Evolutionary conservation across 2,888 invertebrate species (phyloP).

Genomic region (Iphiclides podalirius): DNA sequence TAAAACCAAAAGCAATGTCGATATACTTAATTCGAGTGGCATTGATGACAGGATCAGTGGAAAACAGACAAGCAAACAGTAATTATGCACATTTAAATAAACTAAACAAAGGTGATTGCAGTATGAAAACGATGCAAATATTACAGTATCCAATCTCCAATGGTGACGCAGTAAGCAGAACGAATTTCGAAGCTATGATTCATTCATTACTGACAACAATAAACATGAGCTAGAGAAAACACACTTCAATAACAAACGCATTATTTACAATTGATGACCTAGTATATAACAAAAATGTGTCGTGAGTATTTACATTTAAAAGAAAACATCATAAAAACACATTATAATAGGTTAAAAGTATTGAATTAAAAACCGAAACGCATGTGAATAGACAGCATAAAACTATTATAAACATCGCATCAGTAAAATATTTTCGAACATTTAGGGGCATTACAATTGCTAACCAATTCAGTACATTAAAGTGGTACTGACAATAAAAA

Average conservation of each 20-base stretch:
- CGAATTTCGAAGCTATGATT: neutral
- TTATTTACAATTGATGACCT: constrained; percentile 37
- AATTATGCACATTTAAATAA: no score
- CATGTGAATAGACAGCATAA: no score
- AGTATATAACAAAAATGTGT: constrained; percentile 30
- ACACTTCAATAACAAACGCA: constrained; percentile 33
- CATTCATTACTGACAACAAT: neutral
- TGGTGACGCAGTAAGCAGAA: neutral
- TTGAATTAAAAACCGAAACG: no score
- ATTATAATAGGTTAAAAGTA: no score
- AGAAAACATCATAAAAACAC: no score
- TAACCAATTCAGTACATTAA: neutral
- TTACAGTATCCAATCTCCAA: no score
- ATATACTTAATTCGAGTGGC: no score
- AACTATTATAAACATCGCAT: no score
- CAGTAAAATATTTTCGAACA: neutral
- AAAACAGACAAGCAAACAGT: no score
- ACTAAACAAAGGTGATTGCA: no score
- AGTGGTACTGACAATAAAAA: neutral
- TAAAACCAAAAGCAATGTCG: no score
- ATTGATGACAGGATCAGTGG: no score
- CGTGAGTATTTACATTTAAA: neutral
- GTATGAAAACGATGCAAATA: neutral
- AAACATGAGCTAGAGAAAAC: neutral
- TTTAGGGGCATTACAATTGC: neutral